Conservation (phyloP, 2,888 invertebrate genomes). For the Nysson spinosus region DNA sequence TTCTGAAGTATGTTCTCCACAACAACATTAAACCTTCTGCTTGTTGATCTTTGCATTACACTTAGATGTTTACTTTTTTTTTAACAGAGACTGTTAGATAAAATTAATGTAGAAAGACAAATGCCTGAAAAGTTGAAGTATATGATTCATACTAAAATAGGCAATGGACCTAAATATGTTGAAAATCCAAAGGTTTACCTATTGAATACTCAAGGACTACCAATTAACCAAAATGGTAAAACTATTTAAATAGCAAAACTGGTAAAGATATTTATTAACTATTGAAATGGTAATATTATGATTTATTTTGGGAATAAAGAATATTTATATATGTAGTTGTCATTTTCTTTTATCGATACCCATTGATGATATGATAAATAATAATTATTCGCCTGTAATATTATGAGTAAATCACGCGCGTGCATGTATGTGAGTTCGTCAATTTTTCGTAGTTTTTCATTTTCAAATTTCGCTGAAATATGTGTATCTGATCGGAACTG, state of each 20-base stretch:
- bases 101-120: slow-evolving; percentile 76
- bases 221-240: slow-evolving; percentile 56
- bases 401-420: too few relatives aligned
- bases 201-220: slow-evolving; percentile 78
- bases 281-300: slow-evolving; percentile 1
- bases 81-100: slow-evolving; percentile 66
- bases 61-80: slow-evolving; percentile 27
- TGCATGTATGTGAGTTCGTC: too few relatives aligned
- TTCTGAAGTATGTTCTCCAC: slow-evolving; percentile 65
- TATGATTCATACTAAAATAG: slow-evolving; percentile 90
- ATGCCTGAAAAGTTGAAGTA: slow-evolving; percentile 84
- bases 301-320: slow-evolving; percentile 1
- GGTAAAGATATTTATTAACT: slow-evolving; percentile 1
- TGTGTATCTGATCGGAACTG: too few relatives aligned
- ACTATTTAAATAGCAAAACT: slow-evolving; percentile 2
- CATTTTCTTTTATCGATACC: too few relatives aligned
- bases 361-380: too few relatives aligned
- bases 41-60: not conserved
- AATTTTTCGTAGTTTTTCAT: too few relatives aligned
- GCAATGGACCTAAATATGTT: slow-evolving; percentile 85
- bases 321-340: too few relatives aligned
- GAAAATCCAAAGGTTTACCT: slow-evolving; percentile 78
- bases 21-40: not conserved
- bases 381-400: too few relatives aligned
- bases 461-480: too few relatives aligned